Base-by-base conservation (phyloP, 2,888 invertebrate species). In the Eupsilia transversa region DNA sequence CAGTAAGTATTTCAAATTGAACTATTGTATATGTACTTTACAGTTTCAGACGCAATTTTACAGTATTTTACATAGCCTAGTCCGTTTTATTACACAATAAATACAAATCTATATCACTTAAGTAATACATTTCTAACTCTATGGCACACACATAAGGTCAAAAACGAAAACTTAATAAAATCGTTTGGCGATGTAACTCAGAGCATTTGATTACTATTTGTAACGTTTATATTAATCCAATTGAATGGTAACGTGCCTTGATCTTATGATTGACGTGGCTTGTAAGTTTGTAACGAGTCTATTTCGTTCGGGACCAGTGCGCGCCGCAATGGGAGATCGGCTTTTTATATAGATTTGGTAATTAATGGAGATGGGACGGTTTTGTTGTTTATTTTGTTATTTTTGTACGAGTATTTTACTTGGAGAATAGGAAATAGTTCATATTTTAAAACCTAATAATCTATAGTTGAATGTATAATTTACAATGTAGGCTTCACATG, bases 131-230 rank as follows among this genome's bases (percentile, higher is more conserved):
- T 81, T 43, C 9, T 82, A 92, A 72, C 80, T 91, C 94, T 90
- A 79, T 70, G 78, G 68, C 87, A 89, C 74, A 79, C 72, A 70
- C 78, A 77, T 87, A 87, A 92, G 94, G 93, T 94, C 93, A 93
- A 91, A 89, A 88, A 83, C 84, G 87, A 88, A 93, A 90, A 90
- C 86, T 89, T 86, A 91, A 54, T 93, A 94, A 91, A 92, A 92
- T 91, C 91, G 93, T 90, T 93, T 94, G 91, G 93, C 92, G 92
- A 92, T 92, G 90, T 92, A 91, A 92, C 92, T 90, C 88, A 92
- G 92, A 92, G 88, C 93, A 91, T 93, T 93, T 95, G 95, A 95
- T 95, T 95, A 93, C 93, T 94, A 95, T 95, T 95, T 95, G 95
- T 96, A 95, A 94, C 94, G 93, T 95, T 91, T 94, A 93, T 93